These are phyloP conservation scores for Drosophila subquinaria DNA, from an alignment of 2,888 invertebrate species.

Conservation along the genomic window DNA sequence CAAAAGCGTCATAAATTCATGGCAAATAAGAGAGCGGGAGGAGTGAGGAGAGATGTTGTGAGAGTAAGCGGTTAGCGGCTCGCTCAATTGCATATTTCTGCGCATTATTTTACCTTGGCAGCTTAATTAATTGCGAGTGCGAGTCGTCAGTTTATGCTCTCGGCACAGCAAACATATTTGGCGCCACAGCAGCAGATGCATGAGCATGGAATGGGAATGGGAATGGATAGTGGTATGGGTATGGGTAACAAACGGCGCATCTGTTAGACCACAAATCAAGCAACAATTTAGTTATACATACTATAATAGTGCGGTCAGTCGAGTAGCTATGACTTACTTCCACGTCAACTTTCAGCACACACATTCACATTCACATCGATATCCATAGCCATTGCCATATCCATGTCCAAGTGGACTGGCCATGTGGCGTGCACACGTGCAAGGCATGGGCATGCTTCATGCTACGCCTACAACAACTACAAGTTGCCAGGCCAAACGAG, in stretches of 20 bases:
- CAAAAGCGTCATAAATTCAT: slow-evolving; percentile 70
- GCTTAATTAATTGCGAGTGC: slow-evolving; percentile 71
- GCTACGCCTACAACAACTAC: slow-evolving; percentile 69
- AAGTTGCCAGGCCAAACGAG: slow-evolving; percentile 40
- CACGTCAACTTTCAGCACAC: slow-evolving; percentile 43
- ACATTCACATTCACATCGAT: slow-evolving; percentile 2
- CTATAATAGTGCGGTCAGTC: slow-evolving; percentile 29
- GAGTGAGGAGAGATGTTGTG: slow-evolving; percentile 1
- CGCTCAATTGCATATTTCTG: slow-evolving; percentile 58
- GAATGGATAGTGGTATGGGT: too few relatives aligned
- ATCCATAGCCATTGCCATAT: background rate
- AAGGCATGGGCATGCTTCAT: slow-evolving; percentile 53
- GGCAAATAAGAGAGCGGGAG: slow-evolving; percentile 36
- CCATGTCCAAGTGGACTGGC: slow-evolving; percentile 34
- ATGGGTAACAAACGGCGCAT: slow-evolving; percentile 50
- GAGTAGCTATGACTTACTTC: slow-evolving; percentile 49
- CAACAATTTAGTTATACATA: slow-evolving; percentile 61
- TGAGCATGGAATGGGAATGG: slow-evolving; percentile 6
- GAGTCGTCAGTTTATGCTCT: slow-evolving; percentile 54
- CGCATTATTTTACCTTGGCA: slow-evolving; percentile 74
- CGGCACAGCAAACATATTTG: slow-evolving; percentile 49
- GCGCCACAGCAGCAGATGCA: slow-evolving; percentile 56
- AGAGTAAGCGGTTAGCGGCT: slow-evolving; percentile 26
- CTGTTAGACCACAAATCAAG: slow-evolving; percentile 65
- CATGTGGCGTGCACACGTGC: slow-evolving; percentile 73